phyloP scores from a whole-genome alignment of 2,888 invertebrate species.

The Metalampra italica region DNA sequence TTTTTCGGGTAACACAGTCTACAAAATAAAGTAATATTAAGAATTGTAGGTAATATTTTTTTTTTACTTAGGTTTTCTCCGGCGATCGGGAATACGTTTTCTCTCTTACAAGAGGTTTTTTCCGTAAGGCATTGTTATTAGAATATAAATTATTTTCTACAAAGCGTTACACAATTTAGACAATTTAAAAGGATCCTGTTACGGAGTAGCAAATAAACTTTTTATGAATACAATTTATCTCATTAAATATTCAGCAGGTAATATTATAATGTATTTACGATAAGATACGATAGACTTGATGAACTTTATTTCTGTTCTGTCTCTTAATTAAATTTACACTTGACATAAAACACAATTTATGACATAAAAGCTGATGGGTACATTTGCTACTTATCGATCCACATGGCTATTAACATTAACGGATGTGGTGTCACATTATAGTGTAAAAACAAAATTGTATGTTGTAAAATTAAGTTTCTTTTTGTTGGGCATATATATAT shows the following conservation, averaged over 20 bases:
- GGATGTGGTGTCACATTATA: neutral
- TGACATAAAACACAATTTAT: constrained; percentile 4
- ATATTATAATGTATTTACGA: neutral
- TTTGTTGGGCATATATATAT: neutral
- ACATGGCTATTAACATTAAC: neutral
- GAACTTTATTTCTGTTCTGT: neutral
- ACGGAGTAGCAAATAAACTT: neutral
- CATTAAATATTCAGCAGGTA: neutral
- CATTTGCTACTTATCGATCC: neutral
- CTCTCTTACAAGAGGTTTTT: no score
- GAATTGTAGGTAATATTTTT: no score
- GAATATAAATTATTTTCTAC: no score
- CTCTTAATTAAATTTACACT: constrained; percentile 8
- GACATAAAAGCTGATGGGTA: neutral
- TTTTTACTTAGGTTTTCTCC: no score
- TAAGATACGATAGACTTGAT: neutral
- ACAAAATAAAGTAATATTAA: no score
- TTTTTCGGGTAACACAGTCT: no score
- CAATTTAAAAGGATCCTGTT: no score
- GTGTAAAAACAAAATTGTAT: neutral
- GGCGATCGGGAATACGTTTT: no score
- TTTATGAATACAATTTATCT: neutral
- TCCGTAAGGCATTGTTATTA: no score
- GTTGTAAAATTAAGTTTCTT: neutral
- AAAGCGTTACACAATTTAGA: no score